These are phyloP conservation scores for Labia minor DNA, from an alignment of 2,888 invertebrate genomes.

Conservation along the genomic window DNA sequence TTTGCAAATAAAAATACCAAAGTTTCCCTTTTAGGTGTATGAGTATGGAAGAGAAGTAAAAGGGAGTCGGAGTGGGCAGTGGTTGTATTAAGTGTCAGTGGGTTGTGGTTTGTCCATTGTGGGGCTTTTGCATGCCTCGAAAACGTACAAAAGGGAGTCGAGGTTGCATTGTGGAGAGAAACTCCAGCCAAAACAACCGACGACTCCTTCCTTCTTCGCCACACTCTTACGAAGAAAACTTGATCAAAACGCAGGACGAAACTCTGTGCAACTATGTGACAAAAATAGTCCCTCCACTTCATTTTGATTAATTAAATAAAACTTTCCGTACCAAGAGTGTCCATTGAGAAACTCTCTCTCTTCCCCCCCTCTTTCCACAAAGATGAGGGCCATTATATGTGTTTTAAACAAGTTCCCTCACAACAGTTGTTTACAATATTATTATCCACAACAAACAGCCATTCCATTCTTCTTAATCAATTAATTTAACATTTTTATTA, in stretches of 20 bases:
- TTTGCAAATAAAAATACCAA: too few species aligned
- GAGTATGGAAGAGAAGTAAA: too few species aligned
- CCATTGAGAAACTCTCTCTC: background rate
- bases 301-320: constrained; percentile 13
- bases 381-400: background rate
- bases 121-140: background rate
- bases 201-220: too few species aligned
- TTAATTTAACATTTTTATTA: too few species aligned
- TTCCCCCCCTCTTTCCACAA: background rate
- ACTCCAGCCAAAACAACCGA: background rate
- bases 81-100: background rate
- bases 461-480: too few species aligned
- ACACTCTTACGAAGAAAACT: background rate
- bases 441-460: too few species aligned
- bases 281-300: background rate
- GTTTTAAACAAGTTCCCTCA: background rate
- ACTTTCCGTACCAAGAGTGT: background rate
- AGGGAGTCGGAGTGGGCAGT: too few species aligned
- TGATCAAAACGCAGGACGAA: background rate
- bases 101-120: background rate
- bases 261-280: background rate
- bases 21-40: too few species aligned
- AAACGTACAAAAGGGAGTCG: background rate
- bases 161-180: background rate
- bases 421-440: background rate